Conservation (phyloP, 2,797 vertebrate genomes). For the Melanotaenia maccullochi region DNA sequence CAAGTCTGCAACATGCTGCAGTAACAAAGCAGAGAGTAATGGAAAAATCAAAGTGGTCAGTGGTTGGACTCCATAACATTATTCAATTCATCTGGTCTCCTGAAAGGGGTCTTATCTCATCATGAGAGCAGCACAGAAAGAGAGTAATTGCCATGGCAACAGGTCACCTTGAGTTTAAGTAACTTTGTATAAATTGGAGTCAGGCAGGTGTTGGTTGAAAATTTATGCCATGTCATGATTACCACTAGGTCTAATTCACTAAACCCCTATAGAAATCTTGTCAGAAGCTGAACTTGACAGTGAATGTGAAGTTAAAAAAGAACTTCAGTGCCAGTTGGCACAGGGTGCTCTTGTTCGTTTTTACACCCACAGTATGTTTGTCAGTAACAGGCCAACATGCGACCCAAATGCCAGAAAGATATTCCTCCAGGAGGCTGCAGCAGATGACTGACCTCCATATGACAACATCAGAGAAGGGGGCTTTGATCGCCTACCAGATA, state of each 20-base stretch:
- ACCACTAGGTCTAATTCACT: not conserved
- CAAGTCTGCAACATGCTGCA: constrained; percentile 61
- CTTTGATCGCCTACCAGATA: constrained; percentile 43
- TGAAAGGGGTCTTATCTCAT: constrained; percentile 69
- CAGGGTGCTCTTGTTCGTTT: constrained; percentile 1
- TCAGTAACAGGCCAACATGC: constrained; percentile 42
- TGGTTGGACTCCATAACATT: constrained; percentile 66
- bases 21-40: constrained; percentile 74
- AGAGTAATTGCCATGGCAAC: constrained; percentile 72
- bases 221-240: not conserved
- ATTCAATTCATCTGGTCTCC: constrained; percentile 49
- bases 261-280: constrained; percentile 9
- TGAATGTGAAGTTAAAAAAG: constrained; percentile 3
- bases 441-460: constrained; percentile 60
- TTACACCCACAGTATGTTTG: constrained; percentile 26
- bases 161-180: constrained; percentile 73
- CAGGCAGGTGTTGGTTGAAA: constrained; percentile 1
- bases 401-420: constrained; percentile 42
- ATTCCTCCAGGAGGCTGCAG: constrained; percentile 54
- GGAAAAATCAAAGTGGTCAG: constrained; percentile 69
- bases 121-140: constrained; percentile 61
- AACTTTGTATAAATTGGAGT: constrained; percentile 7
- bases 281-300: constrained; percentile 21
- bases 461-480: constrained; percentile 44
- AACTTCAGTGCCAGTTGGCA: not conserved